phyloP scores from a whole-genome alignment of 2,888 invertebrate genomes.

The Aspidapion aeneum region DNA sequence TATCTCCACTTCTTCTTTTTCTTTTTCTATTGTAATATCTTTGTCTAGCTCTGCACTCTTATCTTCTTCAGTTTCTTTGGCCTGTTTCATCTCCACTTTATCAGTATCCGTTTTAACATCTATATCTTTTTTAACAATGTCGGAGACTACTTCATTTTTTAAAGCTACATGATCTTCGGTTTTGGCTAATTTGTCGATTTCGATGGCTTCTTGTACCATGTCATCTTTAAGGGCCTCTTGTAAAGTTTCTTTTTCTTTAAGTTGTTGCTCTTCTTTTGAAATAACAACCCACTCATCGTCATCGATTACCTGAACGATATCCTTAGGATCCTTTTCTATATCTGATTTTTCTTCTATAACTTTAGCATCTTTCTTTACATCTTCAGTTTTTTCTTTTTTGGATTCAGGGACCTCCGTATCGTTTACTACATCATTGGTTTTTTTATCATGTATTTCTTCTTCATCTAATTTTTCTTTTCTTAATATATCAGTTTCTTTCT shows the following conservation, averaged over 20 bases:
- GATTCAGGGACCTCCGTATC: too few species aligned
- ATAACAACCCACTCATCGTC: conserved; percentile 23
- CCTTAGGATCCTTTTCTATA: conserved; percentile 15
- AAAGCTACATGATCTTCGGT: conserved; percentile 28
- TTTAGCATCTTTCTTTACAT: too few species aligned
- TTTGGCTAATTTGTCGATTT: conserved; percentile 3
- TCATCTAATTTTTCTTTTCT: conserved; percentile 25
- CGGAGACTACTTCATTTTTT: conserved; percentile 8
- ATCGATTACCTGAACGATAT: conserved; percentile 14
- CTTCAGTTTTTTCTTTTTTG: too few species aligned
- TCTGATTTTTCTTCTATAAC: conserved; percentile 10
- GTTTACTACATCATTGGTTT: conserved; percentile 23
- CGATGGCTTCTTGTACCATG: background rate
- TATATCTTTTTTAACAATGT: conserved; percentile 8
- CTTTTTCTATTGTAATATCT: background rate
- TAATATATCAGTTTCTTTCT: conserved; percentile 17
- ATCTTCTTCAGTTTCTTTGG: background rate
- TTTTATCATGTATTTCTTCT: conserved; percentile 20
- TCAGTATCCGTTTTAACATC: conserved; percentile 3
- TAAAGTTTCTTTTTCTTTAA: conserved; percentile 6
- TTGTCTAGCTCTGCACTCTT: background rate
- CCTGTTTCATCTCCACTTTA: conserved; percentile 1
- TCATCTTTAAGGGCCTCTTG: conserved; percentile 12
- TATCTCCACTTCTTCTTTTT: background rate
- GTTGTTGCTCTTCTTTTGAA: conserved; percentile 19